Conservation (phyloP, 2,797 vertebrate genomes). For the Erethizon dorsatum region DNA sequence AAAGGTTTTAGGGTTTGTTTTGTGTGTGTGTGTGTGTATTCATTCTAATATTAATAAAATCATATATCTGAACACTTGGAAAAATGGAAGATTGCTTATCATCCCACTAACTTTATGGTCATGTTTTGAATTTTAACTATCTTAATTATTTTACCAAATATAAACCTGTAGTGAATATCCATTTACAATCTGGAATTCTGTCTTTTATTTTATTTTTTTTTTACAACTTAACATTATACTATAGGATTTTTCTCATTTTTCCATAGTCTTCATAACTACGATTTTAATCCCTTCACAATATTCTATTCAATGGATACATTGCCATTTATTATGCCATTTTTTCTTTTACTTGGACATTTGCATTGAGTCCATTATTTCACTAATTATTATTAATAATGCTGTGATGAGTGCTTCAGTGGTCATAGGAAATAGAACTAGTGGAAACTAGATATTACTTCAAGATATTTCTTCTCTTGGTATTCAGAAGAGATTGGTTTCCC, state of each 20-base stretch:
- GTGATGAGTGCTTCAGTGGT: not conserved
- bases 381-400: not conserved
- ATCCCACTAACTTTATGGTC: not conserved
- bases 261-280: not conserved
- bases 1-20: not conserved
- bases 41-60: not conserved
- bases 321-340: not conserved
- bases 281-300: slow-evolving; percentile 32
- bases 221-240: not conserved
- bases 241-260: not conserved
- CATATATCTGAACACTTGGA: slow-evolving; percentile 17
- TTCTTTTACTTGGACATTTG: not conserved
- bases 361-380: not conserved
- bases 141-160: not conserved
- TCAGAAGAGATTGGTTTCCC: not conserved
- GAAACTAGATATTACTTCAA: not conserved
- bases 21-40: not conserved
- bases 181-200: not conserved
- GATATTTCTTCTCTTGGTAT: not conserved
- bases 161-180: not conserved
- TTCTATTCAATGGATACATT: not conserved
- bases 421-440: not conserved
- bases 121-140: slow-evolving; percentile 36
- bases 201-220: not conserved
- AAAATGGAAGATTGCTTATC: not conserved